Conservation (phyloP, 1,140 invertebrate species). For the Drosophila mojavensis region DNA sequence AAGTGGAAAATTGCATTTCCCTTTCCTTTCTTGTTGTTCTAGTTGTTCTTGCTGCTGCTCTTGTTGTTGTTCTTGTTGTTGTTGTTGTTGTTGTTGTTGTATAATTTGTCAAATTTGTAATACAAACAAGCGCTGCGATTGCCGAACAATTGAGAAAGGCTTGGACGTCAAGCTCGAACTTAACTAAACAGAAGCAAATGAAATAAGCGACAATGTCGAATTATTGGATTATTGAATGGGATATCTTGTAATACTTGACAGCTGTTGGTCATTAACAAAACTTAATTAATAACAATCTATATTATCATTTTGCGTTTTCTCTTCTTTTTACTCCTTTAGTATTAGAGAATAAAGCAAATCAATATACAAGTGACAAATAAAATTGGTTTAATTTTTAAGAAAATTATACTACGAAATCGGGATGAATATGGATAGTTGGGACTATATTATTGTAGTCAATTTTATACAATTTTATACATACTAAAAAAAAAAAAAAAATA, state of each 20-base stretch:
- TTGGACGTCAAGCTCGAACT: neutral
- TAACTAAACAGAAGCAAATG: neutral
- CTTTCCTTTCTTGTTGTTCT: conserved; percentile 28
- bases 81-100: conserved; percentile 19
- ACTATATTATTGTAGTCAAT: too few species aligned
- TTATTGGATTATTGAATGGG: neutral
- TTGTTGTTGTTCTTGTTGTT: conserved; percentile 21
- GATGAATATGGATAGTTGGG: too few species aligned
- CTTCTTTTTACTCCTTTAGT: too few species aligned
- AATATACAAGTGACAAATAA: too few species aligned
- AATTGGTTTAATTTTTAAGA: too few species aligned
- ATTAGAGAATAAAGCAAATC: too few species aligned
- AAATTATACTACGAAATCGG: too few species aligned
- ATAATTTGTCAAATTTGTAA: conserved; percentile 24
- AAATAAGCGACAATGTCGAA: too few species aligned
- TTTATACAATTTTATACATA: too few species aligned
- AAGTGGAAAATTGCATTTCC: conserved; percentile 73
- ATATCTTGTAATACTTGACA: neutral
- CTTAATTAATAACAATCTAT: too few species aligned
- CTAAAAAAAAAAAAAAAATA: too few species aligned
- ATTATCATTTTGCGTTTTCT: too few species aligned
- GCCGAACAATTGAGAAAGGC: conserved; percentile 24
- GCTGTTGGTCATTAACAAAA: neutral
- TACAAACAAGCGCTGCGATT: conserved; percentile 22
- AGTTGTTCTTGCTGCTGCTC: conserved; percentile 5